These are phyloP conservation scores for Carpatolechia fugitivella DNA, from an alignment of 2,888 invertebrate genomes.

Conservation along the genomic window DNA sequence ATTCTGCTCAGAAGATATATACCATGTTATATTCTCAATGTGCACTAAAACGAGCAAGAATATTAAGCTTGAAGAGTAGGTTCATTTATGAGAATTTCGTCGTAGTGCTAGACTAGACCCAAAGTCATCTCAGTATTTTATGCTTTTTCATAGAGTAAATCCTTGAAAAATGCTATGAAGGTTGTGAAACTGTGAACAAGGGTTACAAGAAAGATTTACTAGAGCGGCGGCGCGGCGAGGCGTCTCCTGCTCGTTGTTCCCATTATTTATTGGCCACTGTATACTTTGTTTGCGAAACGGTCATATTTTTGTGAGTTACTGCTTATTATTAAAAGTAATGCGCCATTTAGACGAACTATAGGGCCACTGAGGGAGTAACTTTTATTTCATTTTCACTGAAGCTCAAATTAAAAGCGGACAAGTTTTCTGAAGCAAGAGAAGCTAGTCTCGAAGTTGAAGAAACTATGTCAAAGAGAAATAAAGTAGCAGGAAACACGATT, in stretches of 20 bases:
- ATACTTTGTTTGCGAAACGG: slow-evolving; percentile 17
- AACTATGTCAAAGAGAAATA: slow-evolving; percentile 58
- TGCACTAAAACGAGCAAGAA: too few species aligned
- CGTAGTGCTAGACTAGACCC: too few species aligned
- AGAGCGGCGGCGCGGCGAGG: slow-evolving; percentile 16
- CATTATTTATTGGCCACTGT: slow-evolving; percentile 19
- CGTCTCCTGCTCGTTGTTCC: slow-evolving; percentile 19
- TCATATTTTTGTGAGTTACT: slow-evolving; percentile 17
- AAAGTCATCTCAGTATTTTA: neutral
- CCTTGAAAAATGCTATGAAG: slow-evolving; percentile 14
- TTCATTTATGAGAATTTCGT: too few species aligned
- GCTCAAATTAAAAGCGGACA: slow-evolving; percentile 5
- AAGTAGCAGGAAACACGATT: slow-evolving; percentile 62
- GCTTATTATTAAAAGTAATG: slow-evolving; percentile 10
- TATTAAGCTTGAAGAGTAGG: too few species aligned
- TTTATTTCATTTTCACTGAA: slow-evolving; percentile 5
- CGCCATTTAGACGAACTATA: slow-evolving; percentile 3
- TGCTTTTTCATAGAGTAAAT: neutral
- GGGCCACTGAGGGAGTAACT: neutral
- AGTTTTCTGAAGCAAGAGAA: neutral
- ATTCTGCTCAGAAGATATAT: too few species aligned
- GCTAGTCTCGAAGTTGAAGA: slow-evolving; percentile 16
- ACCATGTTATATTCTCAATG: too few species aligned
- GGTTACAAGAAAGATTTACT: slow-evolving; percentile 20
- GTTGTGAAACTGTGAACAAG: slow-evolving; percentile 12